These are phyloP conservation scores for Scolopax mira DNA, from an alignment of 2,113 vertebrate species.

Conservation along the genomic window DNA sequence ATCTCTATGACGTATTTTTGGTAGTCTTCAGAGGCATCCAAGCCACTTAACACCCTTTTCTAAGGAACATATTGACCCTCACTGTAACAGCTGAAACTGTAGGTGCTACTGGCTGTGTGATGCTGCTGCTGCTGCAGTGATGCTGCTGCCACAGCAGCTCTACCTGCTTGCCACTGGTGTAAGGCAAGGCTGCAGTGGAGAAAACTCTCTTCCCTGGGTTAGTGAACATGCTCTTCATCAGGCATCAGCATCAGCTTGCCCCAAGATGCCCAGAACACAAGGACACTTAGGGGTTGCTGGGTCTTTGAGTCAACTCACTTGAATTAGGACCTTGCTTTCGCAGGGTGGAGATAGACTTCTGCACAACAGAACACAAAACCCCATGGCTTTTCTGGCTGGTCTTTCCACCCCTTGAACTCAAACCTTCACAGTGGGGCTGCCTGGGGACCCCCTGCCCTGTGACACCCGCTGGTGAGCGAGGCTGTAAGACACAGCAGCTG, in stretches of 20 bases:
- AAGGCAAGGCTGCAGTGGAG: not conserved
- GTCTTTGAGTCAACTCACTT: not conserved
- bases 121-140: not conserved
- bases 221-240: rapidly evolving
- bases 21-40: not conserved
- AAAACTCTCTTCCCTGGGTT: not conserved
- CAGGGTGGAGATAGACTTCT: not conserved
- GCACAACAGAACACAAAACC: not conserved
- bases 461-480: not conserved
- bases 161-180: not conserved
- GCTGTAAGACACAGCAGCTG: rapidly evolving
- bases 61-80: not conserved
- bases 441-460: not conserved
- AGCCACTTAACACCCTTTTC: not conserved
- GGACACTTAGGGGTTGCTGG: not conserved
- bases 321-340: rapidly evolving
- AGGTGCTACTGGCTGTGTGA: rapidly evolving
- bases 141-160: not conserved
- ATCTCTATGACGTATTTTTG: not conserved
- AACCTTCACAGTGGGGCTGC: not conserved
- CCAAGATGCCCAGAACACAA: not conserved
- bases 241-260: not conserved
- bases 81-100: not conserved
- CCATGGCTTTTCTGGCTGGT: not conserved
- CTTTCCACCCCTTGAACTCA: not conserved